Conservation (phyloP, 2,113 vertebrate species). For the Aptenodytes patagonicus region DNA sequence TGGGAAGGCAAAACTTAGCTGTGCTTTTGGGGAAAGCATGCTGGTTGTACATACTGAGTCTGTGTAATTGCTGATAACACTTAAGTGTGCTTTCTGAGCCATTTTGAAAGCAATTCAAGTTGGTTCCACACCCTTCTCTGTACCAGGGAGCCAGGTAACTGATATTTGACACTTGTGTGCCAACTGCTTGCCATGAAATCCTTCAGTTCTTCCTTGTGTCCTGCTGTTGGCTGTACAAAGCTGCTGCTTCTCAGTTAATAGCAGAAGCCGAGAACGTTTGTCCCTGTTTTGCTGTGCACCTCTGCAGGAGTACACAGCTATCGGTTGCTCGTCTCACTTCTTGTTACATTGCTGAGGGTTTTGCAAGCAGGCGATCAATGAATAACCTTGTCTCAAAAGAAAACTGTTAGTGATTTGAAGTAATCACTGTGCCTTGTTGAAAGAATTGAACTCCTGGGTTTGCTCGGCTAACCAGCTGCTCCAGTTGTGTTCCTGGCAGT, state of each 20-base stretch:
- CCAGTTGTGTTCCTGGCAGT: not conserved
- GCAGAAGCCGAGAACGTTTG: accelerated
- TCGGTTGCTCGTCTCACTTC: not conserved
- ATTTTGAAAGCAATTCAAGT: not conserved
- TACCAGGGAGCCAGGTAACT: not conserved
- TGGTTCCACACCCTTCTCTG: not conserved
- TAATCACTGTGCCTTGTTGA: not conserved
- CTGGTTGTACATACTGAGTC: accelerated
- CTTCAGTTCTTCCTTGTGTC: not conserved
- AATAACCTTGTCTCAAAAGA: not conserved
- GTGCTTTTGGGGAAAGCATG: not conserved
- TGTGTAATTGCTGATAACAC: not conserved
- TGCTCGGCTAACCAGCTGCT: not conserved
- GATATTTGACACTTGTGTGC: not conserved
- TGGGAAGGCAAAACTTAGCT: not conserved
- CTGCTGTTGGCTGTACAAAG: not conserved
- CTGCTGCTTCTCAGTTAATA: not conserved
- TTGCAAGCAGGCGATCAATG: not conserved
- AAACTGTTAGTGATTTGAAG: not conserved
- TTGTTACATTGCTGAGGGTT: not conserved
- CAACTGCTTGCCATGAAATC: not conserved
- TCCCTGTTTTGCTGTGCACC: no score
- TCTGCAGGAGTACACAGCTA: not conserved
- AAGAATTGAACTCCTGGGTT: not conserved
- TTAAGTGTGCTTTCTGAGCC: not conserved